phyloP scores from a whole-genome alignment of 2,888 invertebrate genomes.

The Ligdia adustata region DNA sequence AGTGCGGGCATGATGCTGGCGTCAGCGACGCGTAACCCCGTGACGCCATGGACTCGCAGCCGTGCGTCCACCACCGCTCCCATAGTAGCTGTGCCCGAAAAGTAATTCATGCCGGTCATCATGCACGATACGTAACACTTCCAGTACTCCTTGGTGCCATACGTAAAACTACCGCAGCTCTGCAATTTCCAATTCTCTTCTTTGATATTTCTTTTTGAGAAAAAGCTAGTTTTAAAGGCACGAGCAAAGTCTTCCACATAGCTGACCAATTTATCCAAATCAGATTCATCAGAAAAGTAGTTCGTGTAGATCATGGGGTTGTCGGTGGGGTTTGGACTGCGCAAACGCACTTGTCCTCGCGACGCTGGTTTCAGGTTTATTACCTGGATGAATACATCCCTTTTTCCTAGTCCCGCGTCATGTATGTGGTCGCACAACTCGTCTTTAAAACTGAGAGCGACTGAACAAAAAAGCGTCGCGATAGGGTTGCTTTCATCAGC shows the following conservation, averaged over 20 bases:
- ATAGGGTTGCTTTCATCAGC: slow-evolving; percentile 21
- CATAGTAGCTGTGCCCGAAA: slow-evolving; percentile 88
- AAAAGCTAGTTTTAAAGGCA: slow-evolving; percentile 62
- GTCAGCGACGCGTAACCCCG: slow-evolving; percentile 86
- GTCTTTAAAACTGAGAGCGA: slow-evolving; percentile 31
- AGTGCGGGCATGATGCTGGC: slow-evolving; percentile 89
- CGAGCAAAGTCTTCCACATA: slow-evolving; percentile 55
- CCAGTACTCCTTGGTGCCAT: slow-evolving; percentile 84
- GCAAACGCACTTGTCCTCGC: slow-evolving; percentile 78
- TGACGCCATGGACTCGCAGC: slow-evolving; percentile 85
- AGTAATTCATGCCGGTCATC: slow-evolving; percentile 87
- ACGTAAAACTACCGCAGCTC: not conserved
- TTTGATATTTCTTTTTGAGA: slow-evolving; percentile 50
- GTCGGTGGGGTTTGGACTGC: slow-evolving; percentile 76
- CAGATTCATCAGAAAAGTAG: slow-evolving; percentile 80
- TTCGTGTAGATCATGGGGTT: slow-evolving; percentile 84
- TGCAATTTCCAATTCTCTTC: slow-evolving; percentile 40
- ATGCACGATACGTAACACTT: slow-evolving; percentile 86
- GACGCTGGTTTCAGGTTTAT: slow-evolving; percentile 69
- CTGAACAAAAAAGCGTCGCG: slow-evolving; percentile 36
- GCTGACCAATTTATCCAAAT: slow-evolving; percentile 65
- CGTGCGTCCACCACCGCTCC: slow-evolving; percentile 87
- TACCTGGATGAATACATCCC: slow-evolving; percentile 31
- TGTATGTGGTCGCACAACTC: slow-evolving; percentile 40
- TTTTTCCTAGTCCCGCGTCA: slow-evolving; percentile 31